phyloP scores from a whole-genome alignment of 2,888 invertebrate species.

The Zygogramma bicolorata region DNA sequence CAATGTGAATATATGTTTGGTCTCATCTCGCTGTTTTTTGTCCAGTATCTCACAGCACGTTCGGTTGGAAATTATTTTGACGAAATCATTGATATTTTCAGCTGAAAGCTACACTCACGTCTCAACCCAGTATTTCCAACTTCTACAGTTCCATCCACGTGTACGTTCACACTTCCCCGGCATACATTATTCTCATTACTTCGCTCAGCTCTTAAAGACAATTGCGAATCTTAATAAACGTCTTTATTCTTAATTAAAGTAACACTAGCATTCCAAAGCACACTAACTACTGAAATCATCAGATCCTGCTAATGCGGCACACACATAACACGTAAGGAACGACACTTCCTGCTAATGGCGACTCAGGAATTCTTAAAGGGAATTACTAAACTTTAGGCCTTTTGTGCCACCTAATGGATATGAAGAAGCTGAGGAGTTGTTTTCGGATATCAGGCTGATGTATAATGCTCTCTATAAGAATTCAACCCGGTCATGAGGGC shows the following conservation, averaged over 20 bases:
- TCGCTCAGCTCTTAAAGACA: conserved; percentile 61
- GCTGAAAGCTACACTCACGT: neutral
- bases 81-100: neutral
- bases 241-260: conserved; percentile 65
- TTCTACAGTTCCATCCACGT: conserved; percentile 21
- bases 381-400: conserved; percentile 66
- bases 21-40: too few relatives aligned
- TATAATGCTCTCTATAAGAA: conserved; percentile 52
- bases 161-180: conserved; percentile 49
- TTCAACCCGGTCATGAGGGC: conserved; percentile 30
- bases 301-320: conserved; percentile 61
- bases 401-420: conserved; percentile 63
- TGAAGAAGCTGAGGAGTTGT: conserved; percentile 55
- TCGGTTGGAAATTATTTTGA: neutral
- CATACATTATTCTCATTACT: conserved; percentile 62
- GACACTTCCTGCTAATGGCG: conserved; percentile 61
- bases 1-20: too few relatives aligned
- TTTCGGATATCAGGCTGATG: conserved; percentile 52
- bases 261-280: conserved; percentile 61
- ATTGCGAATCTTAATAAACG: conserved; percentile 63
- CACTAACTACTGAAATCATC: conserved; percentile 59
- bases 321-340: conserved; percentile 59
- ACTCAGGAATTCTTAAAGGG: conserved; percentile 66
- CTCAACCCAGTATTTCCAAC: neutral
- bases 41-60: too few relatives aligned